A percentile compares a stretch with the other conserved stretches of the same genome.
These are phyloP conservation scores for Notarius lentiginosus DNA, from an alignment of 2,113 vertebrate species.

Conservation along the genomic window DNA sequence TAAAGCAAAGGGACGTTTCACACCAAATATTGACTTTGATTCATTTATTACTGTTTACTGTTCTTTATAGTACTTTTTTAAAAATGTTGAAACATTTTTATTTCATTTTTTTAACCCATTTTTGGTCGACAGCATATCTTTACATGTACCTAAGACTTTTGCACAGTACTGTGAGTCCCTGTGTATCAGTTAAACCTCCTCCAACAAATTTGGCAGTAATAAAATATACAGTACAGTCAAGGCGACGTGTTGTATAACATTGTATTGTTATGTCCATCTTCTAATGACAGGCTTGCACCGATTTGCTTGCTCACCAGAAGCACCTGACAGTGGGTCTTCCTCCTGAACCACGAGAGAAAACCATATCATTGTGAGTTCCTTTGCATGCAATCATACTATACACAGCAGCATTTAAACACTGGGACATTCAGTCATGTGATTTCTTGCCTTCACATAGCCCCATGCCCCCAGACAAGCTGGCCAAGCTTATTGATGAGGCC, in stretches of 20 bases:
- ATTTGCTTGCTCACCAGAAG: constrained; percentile 92
- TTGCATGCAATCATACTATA: not conserved
- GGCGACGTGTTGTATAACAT: not conserved
- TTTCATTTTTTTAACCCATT: no score
- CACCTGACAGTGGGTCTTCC: constrained; percentile 93
- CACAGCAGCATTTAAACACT: not conserved
- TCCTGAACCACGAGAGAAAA: constrained; percentile 92
- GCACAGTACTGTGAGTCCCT: no score
- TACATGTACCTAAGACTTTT: no score
- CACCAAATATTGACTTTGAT: no score
- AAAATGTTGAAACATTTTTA: no score
- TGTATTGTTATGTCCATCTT: not conserved
- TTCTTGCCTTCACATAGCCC: constrained; percentile 65
- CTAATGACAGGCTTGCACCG: constrained; percentile 84
- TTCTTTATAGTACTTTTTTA: no score
- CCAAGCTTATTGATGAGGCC: constrained; percentile 86
- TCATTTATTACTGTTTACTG: no score
- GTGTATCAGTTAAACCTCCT: no score
- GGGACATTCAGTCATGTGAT: not conserved
- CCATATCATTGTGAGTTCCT: constrained; percentile 81
- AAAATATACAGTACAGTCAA: not conserved
- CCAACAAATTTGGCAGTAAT: not conserved
- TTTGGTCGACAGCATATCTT: no score
- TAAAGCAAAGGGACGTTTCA: no score
- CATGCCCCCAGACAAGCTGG: constrained; percentile 82